phyloP scores from a whole-genome alignment of 2,888 invertebrate species.

The Hirtodrosophila trivittata region DNA sequence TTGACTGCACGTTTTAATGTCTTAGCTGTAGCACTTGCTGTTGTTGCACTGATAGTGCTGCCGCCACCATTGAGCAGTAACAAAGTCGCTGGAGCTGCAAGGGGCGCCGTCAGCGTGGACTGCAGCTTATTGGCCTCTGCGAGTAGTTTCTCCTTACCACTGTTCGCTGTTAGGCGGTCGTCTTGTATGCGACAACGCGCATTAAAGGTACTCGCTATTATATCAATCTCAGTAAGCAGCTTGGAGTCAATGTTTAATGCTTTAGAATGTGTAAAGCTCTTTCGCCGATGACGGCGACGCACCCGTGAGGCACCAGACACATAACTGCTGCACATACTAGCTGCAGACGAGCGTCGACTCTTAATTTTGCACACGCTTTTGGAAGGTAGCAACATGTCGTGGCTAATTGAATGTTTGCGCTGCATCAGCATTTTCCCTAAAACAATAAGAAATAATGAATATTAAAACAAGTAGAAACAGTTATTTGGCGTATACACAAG shows the following conservation, averaged over 20 bases:
- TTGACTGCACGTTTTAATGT: slow-evolving; percentile 85
- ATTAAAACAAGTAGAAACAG: not conserved
- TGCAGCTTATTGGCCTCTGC: slow-evolving; percentile 84
- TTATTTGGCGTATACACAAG: too few species aligned
- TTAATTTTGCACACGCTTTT: slow-evolving; percentile 80
- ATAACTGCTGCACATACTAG: slow-evolving; percentile 83
- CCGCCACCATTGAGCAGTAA: slow-evolving; percentile 40
- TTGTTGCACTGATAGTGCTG: slow-evolving; percentile 3
- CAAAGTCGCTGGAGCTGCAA: slow-evolving; percentile 39
- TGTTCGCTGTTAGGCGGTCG: slow-evolving; percentile 73
- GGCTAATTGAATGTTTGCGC: slow-evolving; percentile 69
- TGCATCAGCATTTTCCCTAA: slow-evolving; percentile 69
- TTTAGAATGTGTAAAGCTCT: slow-evolving; percentile 76
- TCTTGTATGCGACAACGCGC: slow-evolving; percentile 83
- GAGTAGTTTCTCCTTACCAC: slow-evolving; percentile 82
- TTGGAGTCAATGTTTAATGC: slow-evolving; percentile 84
- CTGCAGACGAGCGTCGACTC: slow-evolving; percentile 82
- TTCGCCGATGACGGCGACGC: slow-evolving; percentile 79
- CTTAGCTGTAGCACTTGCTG: slow-evolving; percentile 45
- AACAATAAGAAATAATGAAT: not conserved
- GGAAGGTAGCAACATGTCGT: slow-evolving; percentile 44
- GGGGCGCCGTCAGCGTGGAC: slow-evolving; percentile 55
- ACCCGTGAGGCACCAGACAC: slow-evolving; percentile 81
- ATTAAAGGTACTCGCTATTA: slow-evolving; percentile 85
- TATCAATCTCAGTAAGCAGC: slow-evolving; percentile 86